phyloP scores from a whole-genome alignment of 1,140 invertebrate genomes.

The Aphaenogaster floridana region DNA sequence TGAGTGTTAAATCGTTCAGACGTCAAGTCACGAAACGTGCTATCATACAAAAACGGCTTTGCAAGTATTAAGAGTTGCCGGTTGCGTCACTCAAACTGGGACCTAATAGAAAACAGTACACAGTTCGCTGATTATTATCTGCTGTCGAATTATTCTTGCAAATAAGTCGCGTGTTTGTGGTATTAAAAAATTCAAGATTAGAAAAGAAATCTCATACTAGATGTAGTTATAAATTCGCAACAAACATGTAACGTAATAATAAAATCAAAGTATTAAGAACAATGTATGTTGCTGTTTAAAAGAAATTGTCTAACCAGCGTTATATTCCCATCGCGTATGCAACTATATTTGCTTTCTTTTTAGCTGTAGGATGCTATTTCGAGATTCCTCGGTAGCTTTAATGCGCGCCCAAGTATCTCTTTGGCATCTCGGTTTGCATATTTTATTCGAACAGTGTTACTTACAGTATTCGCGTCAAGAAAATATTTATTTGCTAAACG shows the following conservation, averaged over 20 bases:
- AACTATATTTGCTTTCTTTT: neutral
- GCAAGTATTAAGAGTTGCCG: neutral
- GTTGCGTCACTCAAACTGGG: neutral
- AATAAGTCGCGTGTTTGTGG: neutral
- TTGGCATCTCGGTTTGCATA: neutral
- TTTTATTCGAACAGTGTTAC: neutral
- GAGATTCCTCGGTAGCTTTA: neutral
- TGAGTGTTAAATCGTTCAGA: conserved; percentile 54
- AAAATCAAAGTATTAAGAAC: neutral
- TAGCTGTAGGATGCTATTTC: neutral
- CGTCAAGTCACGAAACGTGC: conserved; percentile 27
- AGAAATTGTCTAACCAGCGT: neutral
- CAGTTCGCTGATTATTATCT: neutral
- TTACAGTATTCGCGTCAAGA: neutral
- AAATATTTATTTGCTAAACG: neutral
- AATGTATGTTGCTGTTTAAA: neutral
- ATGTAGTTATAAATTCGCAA: neutral
- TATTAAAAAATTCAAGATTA: neutral
- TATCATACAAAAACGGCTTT: conserved; percentile 29
- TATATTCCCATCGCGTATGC: neutral
- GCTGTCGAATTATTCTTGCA: neutral
- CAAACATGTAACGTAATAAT: neutral
- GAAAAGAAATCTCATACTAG: neutral
- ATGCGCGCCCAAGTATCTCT: neutral
- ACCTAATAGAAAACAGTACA: neutral